Conservation (phyloP, 1,140 invertebrate genomes). For the Ectropis grisescens region DNA sequence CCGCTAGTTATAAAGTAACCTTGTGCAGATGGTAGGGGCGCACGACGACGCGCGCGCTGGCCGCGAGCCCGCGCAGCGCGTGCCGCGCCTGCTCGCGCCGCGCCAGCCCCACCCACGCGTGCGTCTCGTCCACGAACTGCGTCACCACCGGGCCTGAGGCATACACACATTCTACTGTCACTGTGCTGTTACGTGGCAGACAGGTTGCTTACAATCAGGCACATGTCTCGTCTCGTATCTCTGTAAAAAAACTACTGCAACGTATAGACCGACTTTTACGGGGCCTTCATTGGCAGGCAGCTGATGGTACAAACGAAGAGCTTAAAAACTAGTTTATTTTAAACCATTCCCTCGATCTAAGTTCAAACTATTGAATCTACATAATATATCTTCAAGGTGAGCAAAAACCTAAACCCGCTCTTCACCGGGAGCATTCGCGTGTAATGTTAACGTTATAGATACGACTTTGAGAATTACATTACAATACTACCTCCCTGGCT, state of each 20-base stretch:
- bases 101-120: slow-evolving; percentile 41
- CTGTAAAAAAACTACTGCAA: not conserved
- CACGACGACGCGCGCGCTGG: slow-evolving; percentile 21
- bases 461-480: too few relatives aligned
- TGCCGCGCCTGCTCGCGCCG: slow-evolving; percentile 35
- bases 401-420: too few relatives aligned
- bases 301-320: not conserved
- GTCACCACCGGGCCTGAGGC: slow-evolving; percentile 39
- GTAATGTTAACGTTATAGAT: too few relatives aligned
- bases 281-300: not conserved
- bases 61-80: slow-evolving; percentile 21
- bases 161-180: not conserved
- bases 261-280: not conserved
- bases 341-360: not conserved
- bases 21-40: slow-evolving; percentile 33
- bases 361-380: too few relatives aligned
- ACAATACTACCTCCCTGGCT: too few relatives aligned
- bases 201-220: too few relatives aligned
- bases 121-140: slow-evolving; percentile 52
- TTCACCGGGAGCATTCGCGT: too few relatives aligned
- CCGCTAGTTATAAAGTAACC: too few relatives aligned
- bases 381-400: too few relatives aligned
- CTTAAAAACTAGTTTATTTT: not conserved
- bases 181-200: too few relatives aligned
- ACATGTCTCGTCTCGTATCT: too few relatives aligned